Evolutionary conservation across 1,140 invertebrate genomes (phyloP).

Genomic region (Epicauta chinensis): DNA sequence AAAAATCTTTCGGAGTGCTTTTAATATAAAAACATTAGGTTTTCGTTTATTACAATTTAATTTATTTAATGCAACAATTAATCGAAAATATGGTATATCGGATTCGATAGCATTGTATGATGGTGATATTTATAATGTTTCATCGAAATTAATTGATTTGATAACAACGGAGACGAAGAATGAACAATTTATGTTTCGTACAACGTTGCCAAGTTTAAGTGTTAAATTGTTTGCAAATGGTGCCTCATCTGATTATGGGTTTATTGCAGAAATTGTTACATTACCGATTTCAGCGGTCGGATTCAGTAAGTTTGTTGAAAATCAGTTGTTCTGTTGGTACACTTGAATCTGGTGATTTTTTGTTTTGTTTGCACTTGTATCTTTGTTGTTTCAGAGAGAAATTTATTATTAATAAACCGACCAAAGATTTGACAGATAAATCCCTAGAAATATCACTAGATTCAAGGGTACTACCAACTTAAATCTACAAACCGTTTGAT

Average conservation of each 20-base stretch:
- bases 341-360: too few species aligned
- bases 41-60: slow-evolving; percentile 90
- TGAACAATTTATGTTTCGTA: slow-evolving; percentile 71
- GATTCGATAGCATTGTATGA: slow-evolving; percentile 87
- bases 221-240: slow-evolving; percentile 91
- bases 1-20: slow-evolving; percentile 89
- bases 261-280: slow-evolving; percentile 95
- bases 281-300: slow-evolving; percentile 86
- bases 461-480: too few species aligned
- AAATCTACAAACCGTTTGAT: too few species aligned
- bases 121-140: slow-evolving; percentile 86
- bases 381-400: too few species aligned
- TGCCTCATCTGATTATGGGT: slow-evolving; percentile 87
- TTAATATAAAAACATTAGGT: slow-evolving; percentile 78
- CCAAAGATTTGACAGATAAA: too few species aligned
- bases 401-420: too few species aligned
- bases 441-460: too few species aligned
- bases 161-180: slow-evolving; percentile 62
- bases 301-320: slow-evolving; percentile 77
- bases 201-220: slow-evolving; percentile 73
- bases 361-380: too few species aligned
- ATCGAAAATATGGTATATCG: slow-evolving; percentile 66
- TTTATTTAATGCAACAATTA: slow-evolving; percentile 81
- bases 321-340: too few species aligned
- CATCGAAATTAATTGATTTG: slow-evolving; percentile 63